phyloP scores from a whole-genome alignment of 2,888 invertebrate genomes.

The Holacanthella duospinosa region DNA sequence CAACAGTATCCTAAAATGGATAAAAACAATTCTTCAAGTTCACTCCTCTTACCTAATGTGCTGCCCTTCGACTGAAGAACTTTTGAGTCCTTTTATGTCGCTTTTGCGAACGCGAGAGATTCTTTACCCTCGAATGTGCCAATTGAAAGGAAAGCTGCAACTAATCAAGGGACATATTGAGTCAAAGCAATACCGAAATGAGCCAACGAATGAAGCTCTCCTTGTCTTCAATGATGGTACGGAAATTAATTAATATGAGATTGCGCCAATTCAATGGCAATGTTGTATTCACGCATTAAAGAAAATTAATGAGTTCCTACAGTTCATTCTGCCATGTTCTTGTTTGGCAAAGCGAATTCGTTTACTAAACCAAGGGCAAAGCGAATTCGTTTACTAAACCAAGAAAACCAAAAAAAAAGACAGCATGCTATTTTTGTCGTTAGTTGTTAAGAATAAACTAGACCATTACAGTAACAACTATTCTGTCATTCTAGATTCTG shows the following conservation, averaged over 20 bases:
- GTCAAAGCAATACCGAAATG: conserved; percentile 42
- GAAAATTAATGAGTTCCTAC: too few relatives aligned
- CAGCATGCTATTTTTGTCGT: too few relatives aligned
- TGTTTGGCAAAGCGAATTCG: too few relatives aligned
- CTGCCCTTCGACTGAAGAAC: conserved; percentile 50
- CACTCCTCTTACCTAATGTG: conserved; percentile 55
- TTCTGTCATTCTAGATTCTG: conserved; percentile 38
- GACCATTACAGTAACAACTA: too few relatives aligned
- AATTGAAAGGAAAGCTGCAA: conserved; percentile 53
- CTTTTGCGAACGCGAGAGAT: conserved; percentile 49
- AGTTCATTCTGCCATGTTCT: neutral
- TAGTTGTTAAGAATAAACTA: too few relatives aligned
- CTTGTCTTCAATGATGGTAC: conserved; percentile 49
- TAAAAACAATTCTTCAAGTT: conserved; percentile 49
- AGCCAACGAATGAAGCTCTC: conserved; percentile 44
- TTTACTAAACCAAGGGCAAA: too few relatives aligned
- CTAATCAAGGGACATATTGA: conserved; percentile 50
- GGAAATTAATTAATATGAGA: neutral
- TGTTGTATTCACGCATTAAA: too few relatives aligned
- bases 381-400: too few relatives aligned
- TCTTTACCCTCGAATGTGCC: conserved; percentile 48
- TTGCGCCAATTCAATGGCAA: too few relatives aligned
- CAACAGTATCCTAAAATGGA: conserved; percentile 50
- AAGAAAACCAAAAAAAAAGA: too few relatives aligned
- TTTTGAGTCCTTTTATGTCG: conserved; percentile 49